These are phyloP conservation scores for Zeugodacus cucurbitae DNA, from an alignment of 1,140 invertebrate genomes.

Conservation along the genomic window DNA sequence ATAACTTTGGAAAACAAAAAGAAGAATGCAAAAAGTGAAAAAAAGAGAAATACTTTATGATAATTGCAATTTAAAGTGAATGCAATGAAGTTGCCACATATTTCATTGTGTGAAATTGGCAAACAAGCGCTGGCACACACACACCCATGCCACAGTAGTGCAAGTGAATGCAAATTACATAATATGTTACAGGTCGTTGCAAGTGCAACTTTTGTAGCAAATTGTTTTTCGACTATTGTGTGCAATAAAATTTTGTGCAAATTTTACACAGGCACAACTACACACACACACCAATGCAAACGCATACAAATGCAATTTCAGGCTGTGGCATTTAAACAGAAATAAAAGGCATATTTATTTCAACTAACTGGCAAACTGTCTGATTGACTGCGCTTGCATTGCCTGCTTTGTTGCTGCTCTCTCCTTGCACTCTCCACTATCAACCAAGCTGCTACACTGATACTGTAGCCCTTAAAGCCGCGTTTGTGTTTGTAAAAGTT, in stretches of 20 bases:
- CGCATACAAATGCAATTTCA: not conserved
- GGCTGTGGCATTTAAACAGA: not conserved
- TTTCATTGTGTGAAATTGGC: not conserved
- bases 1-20: not conserved
- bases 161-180: not conserved
- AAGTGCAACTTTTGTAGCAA: slow-evolving; percentile 27
- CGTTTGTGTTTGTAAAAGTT: not conserved
- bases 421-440: no score
- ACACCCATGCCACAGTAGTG: not conserved
- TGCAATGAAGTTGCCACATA: slow-evolving; percentile 13
- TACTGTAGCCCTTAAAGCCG: not conserved
- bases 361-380: not conserved
- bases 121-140: not conserved
- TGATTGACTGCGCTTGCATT: not conserved
- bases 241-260: slow-evolving; percentile 29
- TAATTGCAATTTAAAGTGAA: slow-evolving; percentile 29
- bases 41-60: not conserved
- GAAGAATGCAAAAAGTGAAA: not conserved
- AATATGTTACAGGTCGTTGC: not conserved
- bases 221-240: slow-evolving; percentile 4
- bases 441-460: no score
- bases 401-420: not conserved
- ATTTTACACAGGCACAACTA: not conserved
- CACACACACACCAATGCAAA: not conserved
- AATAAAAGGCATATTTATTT: not conserved